These are phyloP conservation scores for Papilio dardanus DNA, from an alignment of 1,140 invertebrate genomes.

Conservation along the genomic window DNA sequence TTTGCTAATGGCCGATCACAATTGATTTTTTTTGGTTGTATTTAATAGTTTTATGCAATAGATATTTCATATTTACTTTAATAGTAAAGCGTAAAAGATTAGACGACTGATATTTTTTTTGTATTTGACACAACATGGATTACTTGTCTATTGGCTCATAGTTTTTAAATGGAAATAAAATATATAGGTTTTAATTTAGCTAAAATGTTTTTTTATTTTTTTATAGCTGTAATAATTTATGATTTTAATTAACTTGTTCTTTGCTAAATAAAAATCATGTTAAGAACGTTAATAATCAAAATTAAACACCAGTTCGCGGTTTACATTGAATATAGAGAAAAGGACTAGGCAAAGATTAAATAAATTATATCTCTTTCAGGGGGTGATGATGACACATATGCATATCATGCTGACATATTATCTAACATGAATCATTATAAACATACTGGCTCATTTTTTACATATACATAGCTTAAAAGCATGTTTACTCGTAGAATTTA, in stretches of 20 bases:
- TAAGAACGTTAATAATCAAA: constrained; percentile 3
- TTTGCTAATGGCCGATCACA: constrained; percentile 24
- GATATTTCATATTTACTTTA: background rate
- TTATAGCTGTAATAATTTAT: constrained; percentile 1
- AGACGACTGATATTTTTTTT: background rate
- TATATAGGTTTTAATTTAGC: no score
- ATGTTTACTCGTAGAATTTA: background rate
- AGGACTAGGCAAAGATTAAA: background rate
- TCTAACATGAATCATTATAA: no score
- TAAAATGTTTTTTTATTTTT: no score
- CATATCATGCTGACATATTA: no score
- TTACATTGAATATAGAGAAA: background rate
- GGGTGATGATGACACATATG: background rate
- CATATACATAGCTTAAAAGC: background rate
- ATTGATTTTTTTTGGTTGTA: constrained; percentile 8
- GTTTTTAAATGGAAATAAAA: no score
- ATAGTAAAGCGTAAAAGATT: background rate
- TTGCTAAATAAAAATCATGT: background rate
- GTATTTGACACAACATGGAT: no score
- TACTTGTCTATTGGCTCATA: no score
- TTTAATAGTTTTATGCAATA: constrained; percentile 13
- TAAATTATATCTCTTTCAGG: background rate
- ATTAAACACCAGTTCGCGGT: background rate
- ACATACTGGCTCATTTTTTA: no score
- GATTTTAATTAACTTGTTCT: background rate